Base-by-base conservation (phyloP, 2,113 vertebrate genomes). In the Tenrec ecaudatus region DNA sequence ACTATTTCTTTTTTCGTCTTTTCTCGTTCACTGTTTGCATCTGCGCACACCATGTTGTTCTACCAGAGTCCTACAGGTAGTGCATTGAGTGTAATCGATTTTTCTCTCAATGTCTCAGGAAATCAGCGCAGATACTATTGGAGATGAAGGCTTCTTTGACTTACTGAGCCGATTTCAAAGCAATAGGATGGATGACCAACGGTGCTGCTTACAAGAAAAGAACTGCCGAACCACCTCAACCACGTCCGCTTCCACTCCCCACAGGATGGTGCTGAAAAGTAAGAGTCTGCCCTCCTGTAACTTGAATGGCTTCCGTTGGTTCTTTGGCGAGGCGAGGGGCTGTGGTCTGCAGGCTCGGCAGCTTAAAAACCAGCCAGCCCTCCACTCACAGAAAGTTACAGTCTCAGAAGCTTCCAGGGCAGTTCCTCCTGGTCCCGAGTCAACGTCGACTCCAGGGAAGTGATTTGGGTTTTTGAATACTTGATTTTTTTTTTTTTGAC, bases 111-210 rank as follows among this genome's bases (percentile, higher is more conserved):
- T 53, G 14, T 93, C 95, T 89, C 97, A 99, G 99, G 98, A 98
- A 95, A 98, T 95, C 89, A 98, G 97, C 93, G 97, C 97, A 0
- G 99, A 99, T 69, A 96, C 97, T 68, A 76, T 99, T 62, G 99
- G 98, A 91, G 99, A 99, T 3, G 99, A 99, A 96, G 99, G 99
- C 9, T 99, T 99, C 98, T 99, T 99, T 95, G 99, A 99, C 96
- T 98, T 99, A 78, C 97, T 99, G 88, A 99, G 99, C 92, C 98
- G 99, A 53, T 99, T 99, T 98, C 99, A 99, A 96, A 99, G 99
- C 98, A 99, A 99, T 96, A 98, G 99, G 85, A 99, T 99, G 99
- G 99, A 99, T 25, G 99, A 99, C 95, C 99, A 99, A 95, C 98
- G 99, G 78, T 99, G 98, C 89, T 98, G 97, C 83, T 98, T 99